Evolutionary conservation across 2,888 invertebrate species (phyloP).

Genomic region (Brachypterus glaber): DNA sequence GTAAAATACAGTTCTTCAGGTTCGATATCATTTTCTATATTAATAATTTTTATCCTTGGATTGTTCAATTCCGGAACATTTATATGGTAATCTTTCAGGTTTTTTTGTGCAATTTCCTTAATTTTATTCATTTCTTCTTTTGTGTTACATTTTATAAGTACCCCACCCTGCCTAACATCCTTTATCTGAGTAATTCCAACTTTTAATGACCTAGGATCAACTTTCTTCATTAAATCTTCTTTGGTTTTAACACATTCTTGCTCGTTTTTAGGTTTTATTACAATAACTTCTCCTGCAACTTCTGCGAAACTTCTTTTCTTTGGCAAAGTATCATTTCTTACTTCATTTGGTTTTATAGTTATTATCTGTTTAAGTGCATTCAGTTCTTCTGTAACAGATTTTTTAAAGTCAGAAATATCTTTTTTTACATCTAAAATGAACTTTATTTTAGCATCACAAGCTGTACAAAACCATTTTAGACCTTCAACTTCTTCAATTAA

Average conservation of each 20-base stretch:
- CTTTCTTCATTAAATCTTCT: constrained; percentile 4
- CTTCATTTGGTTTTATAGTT: not conserved
- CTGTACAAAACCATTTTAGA: too few relatives aligned
- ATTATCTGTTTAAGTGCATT: too few relatives aligned
- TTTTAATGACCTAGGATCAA: not conserved
- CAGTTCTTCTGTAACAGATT: too few relatives aligned
- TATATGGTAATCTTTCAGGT: constrained; percentile 6
- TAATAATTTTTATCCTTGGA: too few relatives aligned
- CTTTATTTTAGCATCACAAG: too few relatives aligned
- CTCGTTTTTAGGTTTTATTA: constrained; percentile 6
- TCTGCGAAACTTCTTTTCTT: constrained; percentile 11
- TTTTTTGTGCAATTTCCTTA: constrained; percentile 7
- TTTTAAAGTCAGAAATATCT: too few relatives aligned
- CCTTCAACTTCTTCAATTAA: too few relatives aligned
- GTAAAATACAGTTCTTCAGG: constrained; percentile 3
- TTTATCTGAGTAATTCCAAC: too few relatives aligned
- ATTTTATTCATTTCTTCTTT: too few relatives aligned
- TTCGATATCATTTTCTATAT: constrained; percentile 1
- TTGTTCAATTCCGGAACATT: constrained; percentile 4
- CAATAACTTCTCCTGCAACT: constrained; percentile 2
- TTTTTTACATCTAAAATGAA: too few relatives aligned
- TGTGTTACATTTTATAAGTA: constrained; percentile 4
- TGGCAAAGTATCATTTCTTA: constrained; percentile 6
- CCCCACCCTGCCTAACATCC: constrained; percentile 4
- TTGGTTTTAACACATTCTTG: too few relatives aligned